Conservation (phyloP, 2,113 vertebrate species). For the Scartelaos histophorus region DNA sequence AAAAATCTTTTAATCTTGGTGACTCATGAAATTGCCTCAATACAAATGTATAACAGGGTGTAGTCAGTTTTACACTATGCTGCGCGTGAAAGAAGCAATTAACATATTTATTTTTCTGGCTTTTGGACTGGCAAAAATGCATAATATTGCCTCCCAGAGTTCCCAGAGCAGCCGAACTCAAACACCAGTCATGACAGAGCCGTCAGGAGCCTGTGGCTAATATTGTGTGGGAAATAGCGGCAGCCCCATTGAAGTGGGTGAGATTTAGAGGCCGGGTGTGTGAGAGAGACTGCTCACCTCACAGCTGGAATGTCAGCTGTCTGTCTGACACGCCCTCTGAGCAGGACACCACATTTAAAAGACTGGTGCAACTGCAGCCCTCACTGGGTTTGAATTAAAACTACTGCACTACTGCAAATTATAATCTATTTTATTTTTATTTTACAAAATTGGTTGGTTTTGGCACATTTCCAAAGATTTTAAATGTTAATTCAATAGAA, state of each 20-base stretch:
- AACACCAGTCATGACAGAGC: conserved; percentile 37
- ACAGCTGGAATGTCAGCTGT: conserved; percentile 80
- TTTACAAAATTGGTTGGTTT: not conserved
- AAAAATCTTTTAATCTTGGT: conserved; percentile 32
- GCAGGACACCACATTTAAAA: conserved; percentile 61
- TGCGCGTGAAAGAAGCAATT: not conserved
- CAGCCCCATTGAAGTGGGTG: conserved; percentile 50
- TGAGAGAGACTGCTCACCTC: conserved; percentile 74
- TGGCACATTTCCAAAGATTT: not conserved
- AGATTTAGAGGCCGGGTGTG: conserved; percentile 71
- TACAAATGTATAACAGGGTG: conserved; percentile 30
- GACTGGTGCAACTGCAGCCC: conserved; percentile 35
- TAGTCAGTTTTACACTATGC: conserved; percentile 13
- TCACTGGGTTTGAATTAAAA: conserved; percentile 21
- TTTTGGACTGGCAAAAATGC: conserved; percentile 8
- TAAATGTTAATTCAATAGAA: not conserved
- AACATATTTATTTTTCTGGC: not conserved
- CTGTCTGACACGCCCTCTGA: conserved; percentile 68
- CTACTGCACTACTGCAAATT: not conserved
- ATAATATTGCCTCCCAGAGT: conserved; percentile 14
- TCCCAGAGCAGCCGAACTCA: conserved; percentile 24
- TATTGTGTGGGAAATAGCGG: conserved; percentile 49
- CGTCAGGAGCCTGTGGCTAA: conserved; percentile 33
- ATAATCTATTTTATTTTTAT: too few species aligned
- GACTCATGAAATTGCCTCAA: conserved; percentile 53